Base-by-base conservation (phyloP, 2,113 vertebrate genomes). In the Bubo blakistoni region DNA sequence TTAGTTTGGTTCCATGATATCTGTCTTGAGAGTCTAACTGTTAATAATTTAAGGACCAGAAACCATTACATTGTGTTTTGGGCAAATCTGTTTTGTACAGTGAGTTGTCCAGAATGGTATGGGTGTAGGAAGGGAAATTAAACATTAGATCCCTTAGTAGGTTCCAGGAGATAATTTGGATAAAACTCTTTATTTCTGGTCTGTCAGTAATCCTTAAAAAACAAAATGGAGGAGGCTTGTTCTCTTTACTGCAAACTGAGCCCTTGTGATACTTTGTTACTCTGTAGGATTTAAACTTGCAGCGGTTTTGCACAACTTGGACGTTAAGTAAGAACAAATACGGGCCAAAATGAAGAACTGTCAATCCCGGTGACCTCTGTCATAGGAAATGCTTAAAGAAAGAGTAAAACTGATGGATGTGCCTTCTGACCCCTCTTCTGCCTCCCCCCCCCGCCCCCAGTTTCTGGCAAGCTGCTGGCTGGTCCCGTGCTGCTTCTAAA, bases 361-460 rank as follows among this genome's bases (percentile, higher is more conserved):
- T 66, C 0, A 0, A 22, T 88, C 13, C 59, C 38, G 42, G 70
- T 62, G n/a, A 87, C 32, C 20, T 81, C n/a, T 76, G 1, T 40
- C 2, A 8, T n/a, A 90, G 74, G 40, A 89, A 62, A 63, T 38
- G 34, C 27, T 91, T 78, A 47, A 95, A 82, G 66, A 65, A 44
- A 47, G 42, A 63, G 57, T 82, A 30, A 52, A 92, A 77, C 10
- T 27, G 66, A 77, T 88, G 66, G 86, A 44, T 0, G 6, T 73
- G 42, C 36, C 46, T 93, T 90, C 66, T 86, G 46, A 21, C 22
- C 25, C 24, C 29, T 81, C 46, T 81, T 18, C 54, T 87, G 47
- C 47, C 13, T 76, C 8, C 18, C 15, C 6, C 13, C 2, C 0
- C 38, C 11, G 2, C 0, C 38, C 19, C 11, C 0, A 0, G 0